Base-by-base conservation (phyloP, 1,140 invertebrate species). In the Drepana arcuata region DNA sequence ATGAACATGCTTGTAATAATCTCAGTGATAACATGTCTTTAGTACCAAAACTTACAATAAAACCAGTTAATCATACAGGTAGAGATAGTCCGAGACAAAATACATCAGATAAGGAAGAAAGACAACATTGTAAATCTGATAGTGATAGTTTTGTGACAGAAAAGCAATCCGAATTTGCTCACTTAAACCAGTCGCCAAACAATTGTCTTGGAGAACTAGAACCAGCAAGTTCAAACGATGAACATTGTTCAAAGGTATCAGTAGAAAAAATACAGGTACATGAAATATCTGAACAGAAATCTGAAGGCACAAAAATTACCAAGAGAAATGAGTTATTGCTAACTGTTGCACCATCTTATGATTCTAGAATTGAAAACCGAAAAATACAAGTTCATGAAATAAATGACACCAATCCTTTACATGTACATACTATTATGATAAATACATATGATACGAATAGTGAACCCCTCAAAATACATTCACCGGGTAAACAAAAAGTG, bases 401-500 rank as follows among this genome's bases (percentile, higher is more conserved):
- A 10, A 41, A 34, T 34, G 31, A 18, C 27, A 34, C 12, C 31
- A 26, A 18, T 9, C 6, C 29, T 16, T 14, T 16, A 16, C 21
- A 11, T 32, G 38, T 33, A 18, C 16, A 18, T 10, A 41, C 21
- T 11, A 34, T 28, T 39, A 27, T 37, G 2, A 32, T 29, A 12
- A 38, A 27, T 34, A 18, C 9, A 29, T 10, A n/a, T 25, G 37
- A 40, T 26, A n/a, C 14, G 10, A 24, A 14, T 7, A 14, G 15
- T 11, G 38, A 41, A 10, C 12, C 23, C 9, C 18, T 2, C 25
- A 27, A 18, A 13, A 59, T 40, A 48, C 46, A 43, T 38, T 25
- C 48, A 28, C 39, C 48, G n/a, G 38, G 16, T 29, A 63, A 56
- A 43, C 54, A 52, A 26, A 44, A 53, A 31, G 30, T 31, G 18